A percentile compares a stretch with the other conserved stretches of the same genome.
These are phyloP conservation scores for Enteromius viviparus DNA, from an alignment of 2,797 vertebrate species.

Conservation along the genomic window DNA sequence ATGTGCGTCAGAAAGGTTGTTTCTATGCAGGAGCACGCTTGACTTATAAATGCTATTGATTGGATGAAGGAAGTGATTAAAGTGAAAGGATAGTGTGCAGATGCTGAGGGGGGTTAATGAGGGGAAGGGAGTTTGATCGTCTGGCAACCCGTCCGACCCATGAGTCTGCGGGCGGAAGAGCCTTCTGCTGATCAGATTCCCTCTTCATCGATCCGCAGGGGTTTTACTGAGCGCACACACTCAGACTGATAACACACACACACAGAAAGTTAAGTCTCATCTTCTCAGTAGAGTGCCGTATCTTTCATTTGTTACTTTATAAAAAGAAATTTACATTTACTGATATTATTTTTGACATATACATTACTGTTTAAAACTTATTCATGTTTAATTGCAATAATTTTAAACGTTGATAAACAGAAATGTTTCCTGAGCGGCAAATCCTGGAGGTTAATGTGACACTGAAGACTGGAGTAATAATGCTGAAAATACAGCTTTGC, in stretches of 20 bases:
- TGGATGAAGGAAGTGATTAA: constrained; percentile 63
- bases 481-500: not conserved
- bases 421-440: not conserved
- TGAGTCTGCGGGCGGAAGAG: constrained; percentile 31
- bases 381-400: not conserved
- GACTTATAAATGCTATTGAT: constrained; percentile 40
- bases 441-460: not conserved
- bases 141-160: constrained; percentile 19
- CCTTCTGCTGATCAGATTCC: constrained; percentile 40
- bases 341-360: not conserved
- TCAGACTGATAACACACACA: not conserved
- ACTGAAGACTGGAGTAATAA: not conserved
- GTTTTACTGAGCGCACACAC: constrained; percentile 1
- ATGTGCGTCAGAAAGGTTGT: constrained; percentile 6
- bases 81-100: constrained; percentile 65
- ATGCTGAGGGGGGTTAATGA: constrained; percentile 35
- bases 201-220: not conserved
- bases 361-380: not conserved
- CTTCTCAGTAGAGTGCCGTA: not conserved
- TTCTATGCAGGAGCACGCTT: constrained; percentile 27
- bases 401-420: not conserved
- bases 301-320: not conserved
- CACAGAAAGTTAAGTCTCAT: not conserved
- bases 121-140: constrained; percentile 28
- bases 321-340: not conserved